phyloP scores from a whole-genome alignment of 2,113 vertebrate species.

The Melanocharis versteri region DNA sequence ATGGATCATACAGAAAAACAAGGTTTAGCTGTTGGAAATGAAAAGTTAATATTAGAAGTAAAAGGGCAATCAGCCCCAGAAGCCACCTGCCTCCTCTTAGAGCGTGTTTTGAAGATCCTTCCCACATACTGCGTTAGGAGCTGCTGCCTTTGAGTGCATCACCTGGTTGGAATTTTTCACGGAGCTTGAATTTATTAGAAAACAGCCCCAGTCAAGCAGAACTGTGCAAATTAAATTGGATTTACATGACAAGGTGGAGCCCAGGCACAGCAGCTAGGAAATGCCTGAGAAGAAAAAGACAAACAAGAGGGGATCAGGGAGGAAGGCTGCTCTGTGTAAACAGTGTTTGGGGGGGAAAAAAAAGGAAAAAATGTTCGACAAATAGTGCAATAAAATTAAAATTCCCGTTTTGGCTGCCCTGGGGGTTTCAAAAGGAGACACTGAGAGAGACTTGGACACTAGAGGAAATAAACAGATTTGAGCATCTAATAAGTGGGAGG shows the following conservation, averaged over 20 bases:
- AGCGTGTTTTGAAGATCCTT: slow-evolving; percentile 23
- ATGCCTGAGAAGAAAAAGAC: slow-evolving; percentile 47
- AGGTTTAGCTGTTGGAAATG: slow-evolving; percentile 63
- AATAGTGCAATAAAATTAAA: slow-evolving; percentile 66
- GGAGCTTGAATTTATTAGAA: slow-evolving; percentile 68
- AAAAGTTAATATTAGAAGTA: slow-evolving; percentile 64
- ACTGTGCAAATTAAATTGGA: slow-evolving; percentile 79
- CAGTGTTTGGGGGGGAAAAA: neutral
- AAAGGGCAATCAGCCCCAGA: neutral
- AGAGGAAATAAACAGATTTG: slow-evolving; percentile 65
- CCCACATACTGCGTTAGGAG: neutral
- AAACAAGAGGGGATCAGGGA: neutral
- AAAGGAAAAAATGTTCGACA: neutral
- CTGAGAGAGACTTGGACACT: slow-evolving; percentile 19
- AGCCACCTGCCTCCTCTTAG: slow-evolving; percentile 57
- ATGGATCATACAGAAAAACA: slow-evolving; percentile 56
- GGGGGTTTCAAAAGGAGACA: slow-evolving; percentile 42
- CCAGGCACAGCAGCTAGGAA: slow-evolving; percentile 50
- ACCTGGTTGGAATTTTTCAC: slow-evolving; percentile 76
- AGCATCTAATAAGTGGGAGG: slow-evolving; percentile 16
- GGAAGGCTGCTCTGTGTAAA: slow-evolving; percentile 30
- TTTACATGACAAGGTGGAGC: slow-evolving; percentile 69
- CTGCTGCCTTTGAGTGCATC: slow-evolving; percentile 53
- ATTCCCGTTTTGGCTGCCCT: slow-evolving; percentile 44
- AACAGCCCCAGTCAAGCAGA: slow-evolving; percentile 69